phyloP scores from a whole-genome alignment of 2,888 invertebrate genomes.

The Crossocerus cetratus region DNA sequence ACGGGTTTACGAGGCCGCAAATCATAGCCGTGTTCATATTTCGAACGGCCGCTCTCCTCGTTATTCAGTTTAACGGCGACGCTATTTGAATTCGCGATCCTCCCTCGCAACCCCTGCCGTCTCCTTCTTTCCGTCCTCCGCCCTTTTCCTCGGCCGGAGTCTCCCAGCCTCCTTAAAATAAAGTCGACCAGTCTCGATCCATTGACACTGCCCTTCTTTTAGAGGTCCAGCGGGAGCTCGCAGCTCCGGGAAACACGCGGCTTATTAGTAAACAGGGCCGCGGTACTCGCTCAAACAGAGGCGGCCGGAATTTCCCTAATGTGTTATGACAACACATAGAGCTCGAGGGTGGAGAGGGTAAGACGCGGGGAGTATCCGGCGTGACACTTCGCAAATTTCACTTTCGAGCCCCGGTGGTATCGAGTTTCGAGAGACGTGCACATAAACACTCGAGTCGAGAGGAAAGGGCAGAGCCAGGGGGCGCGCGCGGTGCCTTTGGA shows the following conservation, averaged over 20 bases:
- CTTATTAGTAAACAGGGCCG: background rate
- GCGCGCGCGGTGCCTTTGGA: slow-evolving; percentile 57
- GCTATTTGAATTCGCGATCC: slow-evolving; percentile 77
- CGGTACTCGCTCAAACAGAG: too few relatives aligned
- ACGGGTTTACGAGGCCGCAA: slow-evolving; percentile 77
- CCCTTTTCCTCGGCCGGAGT: background rate
- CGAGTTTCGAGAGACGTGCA: slow-evolving; percentile 38
- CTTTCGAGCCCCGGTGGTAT: slow-evolving; percentile 6
- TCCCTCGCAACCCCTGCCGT: slow-evolving; percentile 44
- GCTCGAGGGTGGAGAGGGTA: background rate
- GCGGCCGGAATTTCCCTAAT: background rate
- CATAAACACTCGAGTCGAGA: too few relatives aligned
- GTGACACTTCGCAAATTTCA: slow-evolving; percentile 18
- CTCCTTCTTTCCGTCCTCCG: slow-evolving; percentile 2
- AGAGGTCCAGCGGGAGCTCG: too few relatives aligned
- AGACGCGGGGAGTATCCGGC: background rate
- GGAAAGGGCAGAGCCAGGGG: too few relatives aligned
- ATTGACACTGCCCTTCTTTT: too few relatives aligned
- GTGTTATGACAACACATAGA: background rate
- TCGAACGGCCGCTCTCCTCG: slow-evolving; percentile 75
- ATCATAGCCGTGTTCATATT: slow-evolving; percentile 77
- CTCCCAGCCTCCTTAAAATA: slow-evolving; percentile 21
- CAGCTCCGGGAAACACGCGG: background rate
- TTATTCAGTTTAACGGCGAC: slow-evolving; percentile 76
- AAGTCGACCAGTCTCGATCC: too few relatives aligned